Evolutionary conservation across 2,797 vertebrate species (phyloP).

Genomic region (Sebastes iracundus): DNA sequence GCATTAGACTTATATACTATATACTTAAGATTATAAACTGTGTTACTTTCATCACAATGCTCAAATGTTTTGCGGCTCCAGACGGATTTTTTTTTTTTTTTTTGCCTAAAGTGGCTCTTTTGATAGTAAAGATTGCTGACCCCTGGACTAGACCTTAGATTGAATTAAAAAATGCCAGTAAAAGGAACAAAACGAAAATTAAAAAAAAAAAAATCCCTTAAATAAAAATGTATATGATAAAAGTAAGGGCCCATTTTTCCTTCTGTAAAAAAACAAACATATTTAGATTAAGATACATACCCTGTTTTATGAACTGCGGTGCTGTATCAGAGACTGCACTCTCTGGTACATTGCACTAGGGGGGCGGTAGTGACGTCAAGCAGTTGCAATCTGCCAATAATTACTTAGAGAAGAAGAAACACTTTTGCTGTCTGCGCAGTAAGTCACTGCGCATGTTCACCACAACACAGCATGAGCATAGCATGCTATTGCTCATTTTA

Average conservation of each 20-base stretch:
- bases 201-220: too few species aligned
- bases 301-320: background rate
- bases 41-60: too few species aligned
- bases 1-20: too few species aligned
- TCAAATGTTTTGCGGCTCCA: too few species aligned
- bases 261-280: background rate
- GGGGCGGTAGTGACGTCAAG: background rate
- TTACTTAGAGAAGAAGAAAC: conserved; percentile 23
- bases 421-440: background rate
- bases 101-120: too few species aligned
- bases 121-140: too few species aligned
- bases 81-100: too few species aligned
- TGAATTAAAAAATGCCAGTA: background rate
- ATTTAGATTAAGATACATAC: background rate
- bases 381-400: background rate
- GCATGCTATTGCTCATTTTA: background rate
- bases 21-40: too few species aligned
- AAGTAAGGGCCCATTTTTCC: background rate
- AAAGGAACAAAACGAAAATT: background rate
- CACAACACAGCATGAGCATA: background rate
- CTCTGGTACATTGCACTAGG: background rate
- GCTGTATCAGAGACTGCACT: background rate
- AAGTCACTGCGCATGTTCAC: conserved; percentile 25
- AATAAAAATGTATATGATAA: too few species aligned
- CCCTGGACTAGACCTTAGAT: background rate